Evolutionary conservation across 1,140 invertebrate genomes (phyloP).

Genomic region (Conus ventricosus): DNA sequence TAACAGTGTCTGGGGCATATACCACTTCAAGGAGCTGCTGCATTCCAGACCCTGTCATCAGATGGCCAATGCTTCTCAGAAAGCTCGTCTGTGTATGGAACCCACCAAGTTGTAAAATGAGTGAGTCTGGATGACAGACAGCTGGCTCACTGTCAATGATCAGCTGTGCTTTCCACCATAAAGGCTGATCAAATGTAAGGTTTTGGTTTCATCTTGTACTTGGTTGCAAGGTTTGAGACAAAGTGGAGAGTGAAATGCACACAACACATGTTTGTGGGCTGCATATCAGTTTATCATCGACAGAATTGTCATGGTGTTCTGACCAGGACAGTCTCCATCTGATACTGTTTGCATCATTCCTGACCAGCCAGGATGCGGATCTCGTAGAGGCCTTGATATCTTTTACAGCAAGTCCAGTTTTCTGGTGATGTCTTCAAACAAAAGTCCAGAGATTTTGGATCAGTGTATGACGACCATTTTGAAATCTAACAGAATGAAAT

Average conservation of each 20-base stretch:
- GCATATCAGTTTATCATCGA: conserved; percentile 61
- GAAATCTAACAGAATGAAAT: too few relatives aligned
- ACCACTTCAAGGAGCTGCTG: conserved; percentile 42
- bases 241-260: conserved; percentile 59
- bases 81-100: conserved; percentile 53
- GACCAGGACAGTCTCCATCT: background rate
- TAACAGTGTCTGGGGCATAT: conserved; percentile 51
- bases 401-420: conserved; percentile 43
- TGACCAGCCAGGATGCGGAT: too few relatives aligned
- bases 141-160: conserved; percentile 32
- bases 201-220: conserved; percentile 43
- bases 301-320: conserved; percentile 4
- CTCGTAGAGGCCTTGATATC: too few relatives aligned
- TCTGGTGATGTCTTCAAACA: background rate
- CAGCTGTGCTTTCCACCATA: conserved; percentile 51
- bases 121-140: background rate
- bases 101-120: conserved; percentile 32
- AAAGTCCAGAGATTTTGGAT: too few relatives aligned
- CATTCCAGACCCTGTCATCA: conserved; percentile 51
- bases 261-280: conserved; percentile 57
- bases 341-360: too few relatives aligned
- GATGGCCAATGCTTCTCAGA: conserved; percentile 44
- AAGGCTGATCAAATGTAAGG: conserved; percentile 58
- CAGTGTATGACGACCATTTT: too few relatives aligned
- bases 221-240: conserved; percentile 42